Evolutionary conservation across 2,888 invertebrate genomes (phyloP), one percentile per base, ranked within the genome.

Genomic region (Spodoptera exigua): DNA sequence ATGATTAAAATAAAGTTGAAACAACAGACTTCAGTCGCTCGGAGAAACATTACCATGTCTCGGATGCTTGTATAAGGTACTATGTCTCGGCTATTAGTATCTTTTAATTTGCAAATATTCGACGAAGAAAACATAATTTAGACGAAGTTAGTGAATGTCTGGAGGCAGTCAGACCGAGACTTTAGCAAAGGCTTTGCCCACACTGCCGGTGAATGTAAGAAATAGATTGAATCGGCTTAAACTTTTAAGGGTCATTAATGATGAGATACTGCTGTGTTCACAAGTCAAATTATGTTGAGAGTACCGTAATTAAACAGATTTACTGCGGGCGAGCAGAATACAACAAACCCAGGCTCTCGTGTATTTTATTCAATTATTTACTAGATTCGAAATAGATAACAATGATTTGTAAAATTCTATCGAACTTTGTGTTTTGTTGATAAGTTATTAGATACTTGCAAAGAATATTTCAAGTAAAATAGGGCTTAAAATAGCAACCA

Each of bases 181-280:
- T 67, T 47, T 21, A 35, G 13, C 13, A 37, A 41, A 51, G 34
- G 35, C 40, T 21, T 34, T 56, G 10, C 51, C 44, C 35, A 53
- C 52, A 34, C n/a, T 35, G 17, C 3, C 47, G 39, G 18, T 10
- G 35, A 39, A 39, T 61, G 46, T 44, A 60, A 57, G 40, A 32
- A 44, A 37, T 36, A 14, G 46, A 55, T 41, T 16, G 17, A 39
- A 51, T 53, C 41, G 35, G 39, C n/a, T 51, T 49, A 14, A 63
- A 53, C 45, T 64, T 53, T 51, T 43, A 63, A 70, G 40, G 65
- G 46, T 27, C 44, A 39, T 37, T 47, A 58, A 16, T 37, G 34
- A 41, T 17, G 34, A 63, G 47, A 40, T 18, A 34, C 37, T 14
- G 35, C 21, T 40, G 17, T 47, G 37, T 43, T 68, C 34, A n/a